These are phyloP conservation scores for Apus apus DNA, from an alignment of 2,113 vertebrate genomes.

Conservation along the genomic window DNA sequence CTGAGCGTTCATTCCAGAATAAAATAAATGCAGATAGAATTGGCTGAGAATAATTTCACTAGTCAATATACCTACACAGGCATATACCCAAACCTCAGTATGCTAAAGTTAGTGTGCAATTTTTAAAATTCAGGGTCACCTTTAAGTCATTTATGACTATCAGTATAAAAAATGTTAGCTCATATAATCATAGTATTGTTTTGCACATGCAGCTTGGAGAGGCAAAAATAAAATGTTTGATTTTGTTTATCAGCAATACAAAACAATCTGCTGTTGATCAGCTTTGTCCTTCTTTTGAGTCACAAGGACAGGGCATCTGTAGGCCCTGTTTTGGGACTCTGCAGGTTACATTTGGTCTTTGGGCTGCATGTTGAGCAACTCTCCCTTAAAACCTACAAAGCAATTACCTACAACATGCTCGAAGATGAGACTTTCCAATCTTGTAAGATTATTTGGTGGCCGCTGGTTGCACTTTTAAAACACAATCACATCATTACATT, in stretches of 20 bases:
- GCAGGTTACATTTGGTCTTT: slow-evolving; percentile 65
- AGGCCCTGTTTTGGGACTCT: slow-evolving; percentile 67
- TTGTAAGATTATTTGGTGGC: slow-evolving; percentile 68
- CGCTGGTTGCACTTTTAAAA: slow-evolving; percentile 55
- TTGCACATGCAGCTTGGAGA: background rate
- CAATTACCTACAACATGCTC: slow-evolving; percentile 68
- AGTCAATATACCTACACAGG: background rate
- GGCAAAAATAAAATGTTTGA: slow-evolving; percentile 7
- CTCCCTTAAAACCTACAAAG: slow-evolving; percentile 66
- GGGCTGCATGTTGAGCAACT: slow-evolving; percentile 72
- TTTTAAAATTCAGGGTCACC: background rate
- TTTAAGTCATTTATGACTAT: background rate
- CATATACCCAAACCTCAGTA: background rate
- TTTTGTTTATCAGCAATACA: slow-evolving; percentile 33
- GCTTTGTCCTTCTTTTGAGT: slow-evolving; percentile 65
- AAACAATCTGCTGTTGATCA: slow-evolving; percentile 39
- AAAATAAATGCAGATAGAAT: background rate
- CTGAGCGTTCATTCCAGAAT: background rate
- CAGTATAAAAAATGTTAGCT: background rate
- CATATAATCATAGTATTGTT: background rate
- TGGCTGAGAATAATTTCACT: background rate
- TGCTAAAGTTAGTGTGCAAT: background rate
- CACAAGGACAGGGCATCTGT: slow-evolving; percentile 68
- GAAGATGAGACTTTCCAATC: slow-evolving; percentile 67
- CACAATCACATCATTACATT: slow-evolving; percentile 53